Evolutionary conservation across 2,113 vertebrate species (phyloP).

Genomic region (Hiodon alosoides): DNA sequence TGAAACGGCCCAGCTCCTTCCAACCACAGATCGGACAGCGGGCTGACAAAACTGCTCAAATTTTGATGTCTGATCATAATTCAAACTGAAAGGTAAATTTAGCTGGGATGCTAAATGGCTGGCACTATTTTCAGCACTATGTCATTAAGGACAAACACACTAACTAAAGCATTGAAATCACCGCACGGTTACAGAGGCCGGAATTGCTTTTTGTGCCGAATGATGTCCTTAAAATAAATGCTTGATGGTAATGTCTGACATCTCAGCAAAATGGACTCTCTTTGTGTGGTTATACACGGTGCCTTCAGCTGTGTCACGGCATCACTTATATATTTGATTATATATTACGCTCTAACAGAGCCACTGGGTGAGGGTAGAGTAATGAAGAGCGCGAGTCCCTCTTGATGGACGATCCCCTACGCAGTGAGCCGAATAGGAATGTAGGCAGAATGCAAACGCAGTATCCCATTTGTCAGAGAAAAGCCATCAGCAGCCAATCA

Average conservation of each 20-base stretch:
- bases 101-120: neutral
- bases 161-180: constrained; percentile 11
- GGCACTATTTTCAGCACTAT: neutral
- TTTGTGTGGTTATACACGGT: constrained; percentile 2
- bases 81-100: constrained; percentile 20
- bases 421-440: neutral
- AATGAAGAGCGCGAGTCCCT: constrained; percentile 5
- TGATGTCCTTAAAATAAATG: constrained; percentile 1
- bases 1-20: neutral
- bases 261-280: neutral
- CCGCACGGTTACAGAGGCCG: constrained; percentile 2
- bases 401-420: neutral
- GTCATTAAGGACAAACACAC: constrained; percentile 13
- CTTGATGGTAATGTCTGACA: constrained; percentile 5
- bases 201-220: constrained; percentile 9
- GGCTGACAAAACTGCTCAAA: neutral
- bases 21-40: neutral
- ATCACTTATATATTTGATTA: constrained; percentile 12
- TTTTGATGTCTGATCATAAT: constrained; percentile 5
- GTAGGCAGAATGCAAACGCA: neutral
- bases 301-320: neutral
- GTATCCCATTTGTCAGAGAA: constrained; percentile 15
- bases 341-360: neutral
- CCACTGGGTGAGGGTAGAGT: constrained; percentile 1
- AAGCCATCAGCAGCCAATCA: neutral